These are phyloP conservation scores for Phocides pigmalion DNA, from an alignment of 1,140 invertebrate genomes.

Conservation along the genomic window DNA sequence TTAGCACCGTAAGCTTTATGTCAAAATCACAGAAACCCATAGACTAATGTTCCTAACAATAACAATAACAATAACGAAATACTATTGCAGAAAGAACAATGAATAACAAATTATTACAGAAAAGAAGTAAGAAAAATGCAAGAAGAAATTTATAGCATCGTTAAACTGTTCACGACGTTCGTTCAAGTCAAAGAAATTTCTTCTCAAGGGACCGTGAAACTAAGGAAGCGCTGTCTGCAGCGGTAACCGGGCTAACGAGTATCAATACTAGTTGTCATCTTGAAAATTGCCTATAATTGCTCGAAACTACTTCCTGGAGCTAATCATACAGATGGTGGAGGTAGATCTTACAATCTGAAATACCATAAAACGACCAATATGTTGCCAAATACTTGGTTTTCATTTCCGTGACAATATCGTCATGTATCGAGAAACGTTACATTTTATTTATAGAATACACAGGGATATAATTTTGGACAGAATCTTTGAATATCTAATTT, in stretches of 20 bases:
- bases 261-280: conserved; percentile 42
- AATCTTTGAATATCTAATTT: too few relatives aligned
- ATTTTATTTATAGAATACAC: too few relatives aligned
- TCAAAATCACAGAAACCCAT: too few relatives aligned
- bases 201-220: background rate
- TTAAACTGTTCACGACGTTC: background rate
- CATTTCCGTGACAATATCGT: too few relatives aligned
- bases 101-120: background rate
- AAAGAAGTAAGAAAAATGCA: background rate
- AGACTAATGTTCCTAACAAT: too few relatives aligned
- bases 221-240: conserved; percentile 2
- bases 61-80: too few relatives aligned
- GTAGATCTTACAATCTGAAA: background rate
- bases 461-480: too few relatives aligned
- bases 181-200: conserved; percentile 1
- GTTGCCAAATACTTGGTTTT: too few relatives aligned
- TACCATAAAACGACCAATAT: background rate
- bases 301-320: conserved; percentile 56
- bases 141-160: background rate
- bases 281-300: conserved; percentile 59
- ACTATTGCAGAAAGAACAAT: too few relatives aligned
- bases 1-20: too few relatives aligned
- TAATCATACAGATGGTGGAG: background rate
- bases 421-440: too few relatives aligned
- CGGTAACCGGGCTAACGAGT: conserved; percentile 15